These are phyloP conservation scores for Trichonephila clavipes DNA, from an alignment of 1,140 invertebrate genomes.

Conservation along the genomic window DNA sequence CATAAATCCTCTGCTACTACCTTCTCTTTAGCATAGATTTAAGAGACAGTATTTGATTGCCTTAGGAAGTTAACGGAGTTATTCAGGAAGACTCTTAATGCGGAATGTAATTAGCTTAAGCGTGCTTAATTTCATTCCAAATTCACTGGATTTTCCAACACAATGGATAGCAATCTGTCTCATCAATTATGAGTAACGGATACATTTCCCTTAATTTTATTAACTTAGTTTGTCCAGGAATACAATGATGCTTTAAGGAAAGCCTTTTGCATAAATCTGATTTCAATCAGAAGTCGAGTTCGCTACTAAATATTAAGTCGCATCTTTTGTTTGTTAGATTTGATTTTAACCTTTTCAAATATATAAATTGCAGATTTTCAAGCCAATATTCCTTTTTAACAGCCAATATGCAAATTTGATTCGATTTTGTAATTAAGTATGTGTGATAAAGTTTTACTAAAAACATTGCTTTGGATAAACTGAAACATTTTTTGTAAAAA, in stretches of 20 bases:
- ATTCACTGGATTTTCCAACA: neutral
- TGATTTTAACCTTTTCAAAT: too few relatives aligned
- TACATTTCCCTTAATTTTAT: conserved; percentile 15
- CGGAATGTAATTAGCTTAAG: conserved; percentile 16
- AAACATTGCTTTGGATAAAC: too few relatives aligned
- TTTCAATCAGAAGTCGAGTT: neutral
- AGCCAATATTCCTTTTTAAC: too few relatives aligned
- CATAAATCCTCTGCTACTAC: neutral
- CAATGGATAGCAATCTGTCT: neutral
- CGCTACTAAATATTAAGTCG: neutral
- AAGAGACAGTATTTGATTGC: neutral
- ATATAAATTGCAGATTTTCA: too few relatives aligned
- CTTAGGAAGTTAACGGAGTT: neutral
- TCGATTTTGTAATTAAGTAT: too few relatives aligned
- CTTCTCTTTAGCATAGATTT: neutral
- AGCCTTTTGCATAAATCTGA: neutral
- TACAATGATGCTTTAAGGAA: neutral
- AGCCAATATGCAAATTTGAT: too few relatives aligned
- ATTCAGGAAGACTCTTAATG: neutral
- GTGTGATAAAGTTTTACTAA: too few relatives aligned
- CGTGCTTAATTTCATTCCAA: neutral
- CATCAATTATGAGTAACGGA: neutral
- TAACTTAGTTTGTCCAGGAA: neutral
- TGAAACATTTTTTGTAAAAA: too few relatives aligned
- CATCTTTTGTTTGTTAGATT: too few relatives aligned